phyloP scores from a whole-genome alignment of 2,113 vertebrate species.

The Neoarius graeffei region DNA sequence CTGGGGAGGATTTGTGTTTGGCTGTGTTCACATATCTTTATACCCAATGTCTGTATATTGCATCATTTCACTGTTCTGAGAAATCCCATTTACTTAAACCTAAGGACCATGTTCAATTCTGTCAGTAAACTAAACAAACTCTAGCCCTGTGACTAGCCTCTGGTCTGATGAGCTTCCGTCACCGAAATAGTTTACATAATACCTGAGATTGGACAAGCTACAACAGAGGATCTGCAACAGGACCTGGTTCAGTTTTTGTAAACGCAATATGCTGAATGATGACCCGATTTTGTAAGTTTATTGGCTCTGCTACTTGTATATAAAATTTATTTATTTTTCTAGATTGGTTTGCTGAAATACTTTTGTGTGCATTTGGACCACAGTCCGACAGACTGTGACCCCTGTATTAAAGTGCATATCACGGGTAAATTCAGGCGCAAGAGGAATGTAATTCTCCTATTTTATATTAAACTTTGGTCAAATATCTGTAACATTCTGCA shows the following conservation, averaged over 20 bases:
- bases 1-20: background rate
- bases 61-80: background rate
- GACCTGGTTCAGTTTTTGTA: background rate
- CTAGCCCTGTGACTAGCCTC: no score
- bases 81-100: background rate
- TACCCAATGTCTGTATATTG: background rate
- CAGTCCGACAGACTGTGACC: background rate
- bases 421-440: no score
- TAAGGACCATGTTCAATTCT: background rate
- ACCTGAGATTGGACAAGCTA: background rate
- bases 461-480: no score
- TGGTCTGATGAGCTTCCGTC: background rate
- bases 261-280: background rate
- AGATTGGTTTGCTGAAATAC: background rate
- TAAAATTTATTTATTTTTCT: background rate
- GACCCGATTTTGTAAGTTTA: background rate
- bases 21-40: background rate
- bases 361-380: background rate
- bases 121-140: background rate
- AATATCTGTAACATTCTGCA: no score
- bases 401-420: background rate
- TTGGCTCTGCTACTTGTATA: background rate
- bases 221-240: background rate
- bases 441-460: no score
- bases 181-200: background rate